Conservation (phyloP, 2,888 invertebrate genomes). For the Odontothrips loti region DNA sequence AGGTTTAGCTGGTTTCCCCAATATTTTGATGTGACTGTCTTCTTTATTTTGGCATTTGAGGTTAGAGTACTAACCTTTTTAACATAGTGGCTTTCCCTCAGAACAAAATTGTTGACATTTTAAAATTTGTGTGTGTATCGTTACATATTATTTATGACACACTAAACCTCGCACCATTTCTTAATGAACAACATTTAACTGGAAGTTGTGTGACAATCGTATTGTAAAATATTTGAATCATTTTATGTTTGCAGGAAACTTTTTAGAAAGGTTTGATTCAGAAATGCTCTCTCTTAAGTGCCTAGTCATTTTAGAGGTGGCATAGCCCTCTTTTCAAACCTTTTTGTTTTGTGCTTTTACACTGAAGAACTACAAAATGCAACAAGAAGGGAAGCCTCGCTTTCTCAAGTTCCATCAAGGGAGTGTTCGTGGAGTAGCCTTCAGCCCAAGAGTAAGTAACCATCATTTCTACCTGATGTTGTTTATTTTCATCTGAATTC, state of each 20-base stretch:
- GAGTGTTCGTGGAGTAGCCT: constrained; percentile 47
- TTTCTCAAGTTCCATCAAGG: constrained; percentile 47
- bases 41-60: background rate
- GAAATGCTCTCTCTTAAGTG: too few species aligned
- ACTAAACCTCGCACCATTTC: background rate
- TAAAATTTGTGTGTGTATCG: background rate
- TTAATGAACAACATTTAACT: too few species aligned
- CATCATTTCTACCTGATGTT: background rate
- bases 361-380: constrained; percentile 40
- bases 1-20: too few species aligned
- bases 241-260: too few species aligned
- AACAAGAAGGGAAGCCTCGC: constrained; percentile 46
- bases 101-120: too few species aligned
- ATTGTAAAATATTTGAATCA: too few species aligned
- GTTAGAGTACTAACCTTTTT: background rate
- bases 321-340: too few species aligned
- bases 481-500: background rate
- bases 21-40: too few species aligned
- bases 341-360: too few species aligned
- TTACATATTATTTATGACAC: background rate
- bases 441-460: constrained; percentile 45
- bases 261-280: too few species aligned
- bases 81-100: background rate
- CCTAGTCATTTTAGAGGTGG: too few species aligned
- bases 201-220: too few species aligned